Percentiles rank a stretch among this genome's conserved stretches.
Evolutionary conservation across 2,888 invertebrate species (phyloP).

Genomic region (Dorcus hopei): DNA sequence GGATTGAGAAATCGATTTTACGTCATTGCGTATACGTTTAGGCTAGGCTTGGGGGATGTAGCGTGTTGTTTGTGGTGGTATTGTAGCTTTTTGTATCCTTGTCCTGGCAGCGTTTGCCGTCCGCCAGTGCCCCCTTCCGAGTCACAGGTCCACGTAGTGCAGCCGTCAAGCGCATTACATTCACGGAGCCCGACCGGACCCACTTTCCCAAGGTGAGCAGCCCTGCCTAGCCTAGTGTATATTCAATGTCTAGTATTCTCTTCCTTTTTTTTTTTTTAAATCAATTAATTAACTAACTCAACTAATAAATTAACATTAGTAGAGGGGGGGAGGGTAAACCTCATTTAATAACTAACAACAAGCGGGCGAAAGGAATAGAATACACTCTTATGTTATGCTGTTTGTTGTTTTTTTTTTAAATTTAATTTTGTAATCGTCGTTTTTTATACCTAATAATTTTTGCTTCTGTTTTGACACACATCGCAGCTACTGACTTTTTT

Average conservation of each 20-base stretch:
- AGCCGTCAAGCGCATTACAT: constrained; percentile 53
- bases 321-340: too few relatives aligned
- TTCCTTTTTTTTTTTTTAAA: constrained; percentile 8
- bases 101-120: constrained; percentile 46
- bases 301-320: too few relatives aligned
- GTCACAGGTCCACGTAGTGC: constrained; percentile 45
- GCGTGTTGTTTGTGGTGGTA: constrained; percentile 43
- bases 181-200: constrained; percentile 41
- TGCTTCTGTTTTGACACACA: too few relatives aligned
- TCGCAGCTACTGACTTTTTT: too few relatives aligned
- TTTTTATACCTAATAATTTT: too few relatives aligned
- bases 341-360: too few relatives aligned
- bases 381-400: constrained; percentile 1
- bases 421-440: too few relatives aligned
- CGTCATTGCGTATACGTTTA: constrained; percentile 23
- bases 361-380: constrained; percentile 1
- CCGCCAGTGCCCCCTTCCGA: constrained; percentile 44
- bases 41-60: constrained; percentile 41
- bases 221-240: constrained; percentile 28
- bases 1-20: too few relatives aligned
- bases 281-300: too few relatives aligned
- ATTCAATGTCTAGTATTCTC: constrained; percentile 14
- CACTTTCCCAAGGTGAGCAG: constrained; percentile 49
- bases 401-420: neutral
- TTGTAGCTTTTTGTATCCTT: constrained; percentile 45